Evolutionary conservation across 2,797 vertebrate genomes (phyloP).

Genomic region (Acropternis orthonyx): DNA sequence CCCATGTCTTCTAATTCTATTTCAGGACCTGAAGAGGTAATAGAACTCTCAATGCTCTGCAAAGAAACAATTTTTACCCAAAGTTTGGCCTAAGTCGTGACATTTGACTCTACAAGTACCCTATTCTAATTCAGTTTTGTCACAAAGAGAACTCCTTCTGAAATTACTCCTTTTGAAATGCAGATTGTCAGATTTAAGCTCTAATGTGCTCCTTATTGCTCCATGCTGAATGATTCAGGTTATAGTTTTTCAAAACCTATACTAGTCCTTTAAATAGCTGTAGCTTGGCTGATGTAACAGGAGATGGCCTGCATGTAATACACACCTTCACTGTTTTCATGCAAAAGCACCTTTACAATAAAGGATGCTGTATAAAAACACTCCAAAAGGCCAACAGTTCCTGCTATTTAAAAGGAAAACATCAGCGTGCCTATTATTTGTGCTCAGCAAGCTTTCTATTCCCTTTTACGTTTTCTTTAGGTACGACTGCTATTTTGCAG

Average conservation of each 20-base stretch:
- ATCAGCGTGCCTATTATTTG: not conserved
- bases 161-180: not conserved
- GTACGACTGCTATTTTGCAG: constrained; percentile 2
- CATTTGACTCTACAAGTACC: not conserved
- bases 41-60: not conserved
- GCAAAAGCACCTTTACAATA: constrained; percentile 13
- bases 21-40: not conserved
- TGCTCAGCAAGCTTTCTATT: constrained; percentile 33
- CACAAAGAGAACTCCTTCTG: not conserved
- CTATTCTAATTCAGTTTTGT: not conserved
- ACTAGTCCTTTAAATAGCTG: not conserved
- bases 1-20: not conserved
- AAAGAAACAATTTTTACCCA: not conserved
- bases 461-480: constrained; percentile 42
- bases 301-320: not conserved
- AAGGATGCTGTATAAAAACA: constrained; percentile 9
- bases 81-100: not conserved
- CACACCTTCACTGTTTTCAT: not conserved
- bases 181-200: not conserved
- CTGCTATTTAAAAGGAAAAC: constrained; percentile 28
- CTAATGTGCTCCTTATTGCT: not conserved
- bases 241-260: not conserved
- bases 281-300: not conserved
- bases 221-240: not conserved
- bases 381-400: not conserved